Conservation (phyloP, 2,888 invertebrate genomes). For the Oxycera nigricornis region DNA sequence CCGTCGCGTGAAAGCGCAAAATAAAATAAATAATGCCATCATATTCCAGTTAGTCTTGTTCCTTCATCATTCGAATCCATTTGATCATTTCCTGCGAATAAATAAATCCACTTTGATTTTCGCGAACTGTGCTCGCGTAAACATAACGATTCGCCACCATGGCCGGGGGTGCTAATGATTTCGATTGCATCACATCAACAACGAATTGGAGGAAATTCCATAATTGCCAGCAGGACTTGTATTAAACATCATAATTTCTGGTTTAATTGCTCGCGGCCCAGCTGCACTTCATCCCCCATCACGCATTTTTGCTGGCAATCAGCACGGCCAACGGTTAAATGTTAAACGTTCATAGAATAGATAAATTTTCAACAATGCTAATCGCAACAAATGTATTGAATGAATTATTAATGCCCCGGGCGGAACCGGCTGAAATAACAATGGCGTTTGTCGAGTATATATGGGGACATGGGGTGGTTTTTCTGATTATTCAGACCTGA, state of each 20-base stretch:
- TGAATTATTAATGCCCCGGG: neutral
- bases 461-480: neutral
- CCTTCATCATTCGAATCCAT: too few species aligned
- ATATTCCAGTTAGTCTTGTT: too few species aligned
- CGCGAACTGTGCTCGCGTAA: too few species aligned
- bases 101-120: too few species aligned
- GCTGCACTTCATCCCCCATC: neutral
- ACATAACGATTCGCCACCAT: too few species aligned
- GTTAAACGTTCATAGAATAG: neutral
- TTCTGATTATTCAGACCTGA: too few species aligned
- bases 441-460: neutral
- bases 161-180: neutral
- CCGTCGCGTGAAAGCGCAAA: too few species aligned
- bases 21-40: too few species aligned
- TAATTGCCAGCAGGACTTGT: neutral
- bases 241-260: neutral
- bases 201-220: neutral
- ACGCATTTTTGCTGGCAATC: neutral
- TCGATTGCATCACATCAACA: neutral
- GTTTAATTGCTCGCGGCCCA: neutral
- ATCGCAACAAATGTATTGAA: neutral
- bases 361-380: neutral
- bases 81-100: too few species aligned
- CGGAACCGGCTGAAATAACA: neutral
- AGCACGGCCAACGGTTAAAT: neutral